Base-by-base conservation (phyloP, 35 echinoderm and acorn worm genomes). In the Nesometra sesokonis region DNA sequence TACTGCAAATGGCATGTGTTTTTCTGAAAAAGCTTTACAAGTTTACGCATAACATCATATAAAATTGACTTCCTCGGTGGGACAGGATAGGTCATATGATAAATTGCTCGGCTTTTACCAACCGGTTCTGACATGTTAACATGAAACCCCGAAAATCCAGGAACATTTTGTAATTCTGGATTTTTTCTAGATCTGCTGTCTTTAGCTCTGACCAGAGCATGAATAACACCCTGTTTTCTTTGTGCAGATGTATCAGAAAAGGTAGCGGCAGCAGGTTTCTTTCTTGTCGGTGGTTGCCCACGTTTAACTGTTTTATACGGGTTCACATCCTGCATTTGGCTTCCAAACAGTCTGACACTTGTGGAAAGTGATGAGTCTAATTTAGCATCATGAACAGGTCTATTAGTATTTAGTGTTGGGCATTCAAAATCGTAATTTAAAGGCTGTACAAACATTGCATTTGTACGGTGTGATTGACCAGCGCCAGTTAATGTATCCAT, bases 191-290 rank as follows among this genome's bases (percentile, higher is more conserved):
- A 29, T 90, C 88, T 23, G 82, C 84, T 57, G 37, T 90, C 88
- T 30, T 78, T 30, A 35, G 82, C 88, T 78, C 88, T 90, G 78
- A 82, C 81, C 37, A 90, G 77, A 67, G 81, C 88, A 79, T 90
- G 88, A 79, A 90, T 90, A n/a, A 90, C 88, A 90, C 81, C 82
- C 32, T 46, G 81, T 8, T 81, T 90, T 90, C 82, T 90, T 85
- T 90, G 82, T 35, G 43, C 78, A 57, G 81, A 85, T 78, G 82
- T 90, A 76, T 87, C 77, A 46, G 35, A 32, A 87, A 76, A 7
- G 4, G 4, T 43, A 43, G 39, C n/a, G n/a, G n/a, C 5, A 43
- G 32, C 57, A 0, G 57, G 76, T 79, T 36, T 30, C 39, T 34
- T 0, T 87, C 86, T 21, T 31, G 77, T 87, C 19, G 86, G 86